These are phyloP conservation scores for Pedicia rivosa DNA, from an alignment of 2,888 invertebrate species.

Conservation along the genomic window DNA sequence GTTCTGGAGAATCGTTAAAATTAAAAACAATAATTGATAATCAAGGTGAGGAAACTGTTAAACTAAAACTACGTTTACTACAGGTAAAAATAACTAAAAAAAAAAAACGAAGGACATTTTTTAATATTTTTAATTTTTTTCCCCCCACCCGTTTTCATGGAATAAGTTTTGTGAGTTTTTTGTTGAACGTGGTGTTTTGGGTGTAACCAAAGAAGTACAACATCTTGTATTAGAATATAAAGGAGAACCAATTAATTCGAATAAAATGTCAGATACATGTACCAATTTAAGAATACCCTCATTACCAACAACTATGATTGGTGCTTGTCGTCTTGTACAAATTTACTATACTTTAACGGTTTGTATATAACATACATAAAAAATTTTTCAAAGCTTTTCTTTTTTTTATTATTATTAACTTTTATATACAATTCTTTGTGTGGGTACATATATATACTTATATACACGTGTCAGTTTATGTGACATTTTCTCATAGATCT, in stretches of 20 bases:
- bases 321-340: slow-evolving; percentile 4
- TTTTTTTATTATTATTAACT: too few relatives aligned
- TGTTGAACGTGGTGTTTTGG: slow-evolving; percentile 5
- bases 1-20: slow-evolving; percentile 6
- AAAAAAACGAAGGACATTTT: too few relatives aligned
- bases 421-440: too few relatives aligned
- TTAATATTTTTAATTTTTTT: too few relatives aligned
- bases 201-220: slow-evolving; percentile 6
- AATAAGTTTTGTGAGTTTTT: slow-evolving; percentile 3
- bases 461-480: too few relatives aligned
- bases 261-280: background rate
- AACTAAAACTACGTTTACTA: slow-evolving; percentile 3
- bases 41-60: slow-evolving; percentile 4
- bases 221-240: slow-evolving; percentile 6
- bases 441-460: too few relatives aligned
- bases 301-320: slow-evolving; percentile 5
- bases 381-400: too few relatives aligned
- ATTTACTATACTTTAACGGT: slow-evolving; percentile 4
- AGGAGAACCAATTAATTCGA: slow-evolving; percentile 1
- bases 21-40: slow-evolving; percentile 5
- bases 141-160: too few relatives aligned
- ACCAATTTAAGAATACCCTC: slow-evolving; percentile 4
- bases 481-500: too few relatives aligned
- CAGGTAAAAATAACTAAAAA: background rate
- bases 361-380: too few relatives aligned